Conservation (phyloP, 2,113 vertebrate genomes). For the mouse (Mus musculus) region GRCm39 chr1:83614001-83614500, state of each 20-base stretch:
- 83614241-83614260: neutral
- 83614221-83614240: conserved; percentile 9
- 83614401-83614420: neutral
- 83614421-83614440: neutral
- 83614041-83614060: neutral
- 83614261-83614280: neutral
- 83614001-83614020: neutral
- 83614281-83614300: neutral
- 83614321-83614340: neutral
- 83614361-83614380: conserved; percentile 12
- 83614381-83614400: conserved; percentile 1
- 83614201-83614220: conserved; percentile 16
- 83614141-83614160: neutral
- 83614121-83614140: neutral
- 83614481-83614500: neutral
- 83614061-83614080: neutral
- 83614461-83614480: neutral
- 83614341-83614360: neutral
- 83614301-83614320: neutral
- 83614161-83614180: neutral
- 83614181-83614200: neutral
- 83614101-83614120: neutral
- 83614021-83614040: neutral
- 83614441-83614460: neutral
- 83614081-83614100: neutral